Conservation (phyloP, 2,113 vertebrate genomes). For the Shinisaurus crocodilurus region DNA sequence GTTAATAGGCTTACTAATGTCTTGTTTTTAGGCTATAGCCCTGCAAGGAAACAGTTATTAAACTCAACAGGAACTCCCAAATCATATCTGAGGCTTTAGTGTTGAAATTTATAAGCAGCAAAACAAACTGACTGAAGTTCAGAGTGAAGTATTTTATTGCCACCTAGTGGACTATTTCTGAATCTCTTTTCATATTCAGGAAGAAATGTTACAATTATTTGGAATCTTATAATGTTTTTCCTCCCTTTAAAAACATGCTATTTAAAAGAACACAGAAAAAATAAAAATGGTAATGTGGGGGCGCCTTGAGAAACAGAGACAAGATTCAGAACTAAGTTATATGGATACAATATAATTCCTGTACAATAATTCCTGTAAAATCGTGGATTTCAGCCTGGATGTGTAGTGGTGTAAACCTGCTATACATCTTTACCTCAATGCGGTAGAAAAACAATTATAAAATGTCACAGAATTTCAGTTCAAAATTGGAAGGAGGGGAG, state of each 20-base stretch:
- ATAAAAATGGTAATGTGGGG: background rate
- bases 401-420: background rate
- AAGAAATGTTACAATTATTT: background rate
- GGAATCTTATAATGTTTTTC: background rate
- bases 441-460: background rate
- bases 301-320: no score
- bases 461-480: background rate
- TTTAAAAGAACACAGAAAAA: background rate
- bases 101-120: background rate
- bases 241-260: background rate
- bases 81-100: background rate
- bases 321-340: background rate
- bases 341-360: no score
- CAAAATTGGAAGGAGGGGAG: background rate
- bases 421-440: background rate
- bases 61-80: background rate
- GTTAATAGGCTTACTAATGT: background rate
- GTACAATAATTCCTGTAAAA: background rate
- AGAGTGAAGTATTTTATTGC: constrained; percentile 50
- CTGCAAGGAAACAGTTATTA: background rate
- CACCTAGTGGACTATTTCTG: constrained; percentile 66
- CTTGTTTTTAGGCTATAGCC: background rate
- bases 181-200: constrained; percentile 9
- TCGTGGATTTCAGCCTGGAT: background rate
- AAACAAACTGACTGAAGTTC: constrained; percentile 1